Evolutionary conservation across 2,797 vertebrate species (phyloP).

Genomic region (Amblyraja radiata): DNA sequence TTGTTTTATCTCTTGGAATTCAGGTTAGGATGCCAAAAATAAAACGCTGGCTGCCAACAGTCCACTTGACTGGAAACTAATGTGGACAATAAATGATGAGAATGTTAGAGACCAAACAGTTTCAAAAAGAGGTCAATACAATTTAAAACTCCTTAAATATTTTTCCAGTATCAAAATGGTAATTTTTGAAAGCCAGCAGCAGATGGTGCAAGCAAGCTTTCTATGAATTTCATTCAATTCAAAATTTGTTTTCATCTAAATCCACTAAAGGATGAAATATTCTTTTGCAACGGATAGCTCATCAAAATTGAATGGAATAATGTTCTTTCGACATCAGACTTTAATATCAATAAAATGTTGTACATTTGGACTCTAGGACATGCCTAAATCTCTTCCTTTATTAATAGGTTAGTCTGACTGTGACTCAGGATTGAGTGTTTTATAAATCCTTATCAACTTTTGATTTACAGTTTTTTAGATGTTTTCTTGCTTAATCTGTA

Average conservation of each 20-base stretch:
- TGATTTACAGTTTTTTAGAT: neutral
- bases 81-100: neutral
- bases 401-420: neutral
- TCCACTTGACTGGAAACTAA: neutral
- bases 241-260: neutral
- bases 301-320: neutral
- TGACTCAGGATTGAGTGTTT: neutral
- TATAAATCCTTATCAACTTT: neutral
- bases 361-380: neutral
- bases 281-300: neutral
- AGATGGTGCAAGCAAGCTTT: conserved; percentile 9
- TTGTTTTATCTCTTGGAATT: neutral
- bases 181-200: neutral
- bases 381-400: neutral
- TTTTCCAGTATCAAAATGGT: neutral
- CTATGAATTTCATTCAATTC: neutral
- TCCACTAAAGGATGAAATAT: neutral
- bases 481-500: neutral
- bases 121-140: neutral
- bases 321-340: neutral
- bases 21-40: too few species aligned
- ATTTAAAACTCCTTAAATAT: neutral
- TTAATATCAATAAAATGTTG: neutral
- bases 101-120: neutral
- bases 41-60: neutral